phyloP scores from a whole-genome alignment of 2,113 vertebrate genomes.

The Cinclus cinclus region DNA sequence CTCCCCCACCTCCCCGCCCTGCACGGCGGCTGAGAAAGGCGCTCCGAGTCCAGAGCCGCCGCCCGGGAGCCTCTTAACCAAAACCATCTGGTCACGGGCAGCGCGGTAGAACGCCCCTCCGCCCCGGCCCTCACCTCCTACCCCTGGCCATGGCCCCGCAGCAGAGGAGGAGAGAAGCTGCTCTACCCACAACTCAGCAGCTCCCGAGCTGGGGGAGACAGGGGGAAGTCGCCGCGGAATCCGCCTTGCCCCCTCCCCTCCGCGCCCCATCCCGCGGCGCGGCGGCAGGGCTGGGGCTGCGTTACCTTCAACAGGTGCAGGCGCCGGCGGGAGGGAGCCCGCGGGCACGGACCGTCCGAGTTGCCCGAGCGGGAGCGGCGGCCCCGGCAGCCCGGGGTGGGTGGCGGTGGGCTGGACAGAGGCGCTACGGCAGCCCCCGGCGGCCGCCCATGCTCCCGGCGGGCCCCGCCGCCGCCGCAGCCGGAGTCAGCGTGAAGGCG shows the following conservation, averaged over 20 bases:
- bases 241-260: neutral
- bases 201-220: neutral
- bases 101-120: neutral
- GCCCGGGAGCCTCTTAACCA: neutral
- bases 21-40: neutral
- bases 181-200: neutral
- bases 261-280: neutral
- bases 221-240: neutral
- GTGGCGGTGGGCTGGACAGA: neutral
- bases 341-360: neutral
- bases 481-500: neutral
- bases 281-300: neutral
- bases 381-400: neutral
- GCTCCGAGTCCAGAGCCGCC: neutral
- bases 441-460: conserved; percentile 4
- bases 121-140: neutral
- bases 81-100: conserved; percentile 34
- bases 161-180: neutral
- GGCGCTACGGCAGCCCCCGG: neutral
- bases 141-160: neutral
- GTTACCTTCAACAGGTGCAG: conserved; percentile 61
- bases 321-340: neutral
- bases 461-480: neutral
- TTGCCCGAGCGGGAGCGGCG: neutral
- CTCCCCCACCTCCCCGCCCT: neutral